These are phyloP conservation scores for Myotis findleyi DNA, from an alignment of 2,797 vertebrate species.

Conservation along the genomic window DNA sequence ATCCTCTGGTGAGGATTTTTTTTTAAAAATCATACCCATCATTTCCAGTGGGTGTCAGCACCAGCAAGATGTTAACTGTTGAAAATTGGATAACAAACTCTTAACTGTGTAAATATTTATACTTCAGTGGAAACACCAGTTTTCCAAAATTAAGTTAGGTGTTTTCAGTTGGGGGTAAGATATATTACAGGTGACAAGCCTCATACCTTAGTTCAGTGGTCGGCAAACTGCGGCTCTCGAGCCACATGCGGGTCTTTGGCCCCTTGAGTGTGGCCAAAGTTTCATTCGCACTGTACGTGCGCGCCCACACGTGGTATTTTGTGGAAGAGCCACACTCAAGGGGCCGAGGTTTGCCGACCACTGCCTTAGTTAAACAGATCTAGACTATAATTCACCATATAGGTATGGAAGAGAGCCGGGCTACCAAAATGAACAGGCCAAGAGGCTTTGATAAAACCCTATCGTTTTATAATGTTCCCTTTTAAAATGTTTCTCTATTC, in stretches of 20 bases:
- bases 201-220: background rate
- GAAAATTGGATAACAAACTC: conserved; percentile 40
- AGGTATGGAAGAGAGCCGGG: conserved; percentile 26
- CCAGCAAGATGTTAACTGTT: conserved; percentile 57
- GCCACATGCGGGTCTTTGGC: too few relatives aligned
- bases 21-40: background rate
- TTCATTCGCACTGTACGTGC: too few relatives aligned
- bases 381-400: background rate
- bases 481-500: conserved; percentile 3
- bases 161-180: background rate
- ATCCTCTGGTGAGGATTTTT: background rate
- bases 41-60: background rate
- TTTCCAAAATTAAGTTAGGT: conserved; percentile 65
- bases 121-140: background rate
- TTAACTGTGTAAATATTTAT: conserved; percentile 67
- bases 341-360: too few relatives aligned
- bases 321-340: too few relatives aligned
- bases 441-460: conserved; percentile 2
- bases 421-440: background rate
- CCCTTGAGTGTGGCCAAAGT: too few relatives aligned
- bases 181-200: background rate
- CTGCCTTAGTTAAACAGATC: background rate
- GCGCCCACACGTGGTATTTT: too few relatives aligned
- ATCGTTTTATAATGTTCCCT: background rate
- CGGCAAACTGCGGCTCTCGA: too few relatives aligned